A percentile compares a stretch with the other conserved stretches of the same genome.
Evolutionary conservation across 1,140 invertebrate species (phyloP).

Genomic region (Stegodyphus dumicola): DNA sequence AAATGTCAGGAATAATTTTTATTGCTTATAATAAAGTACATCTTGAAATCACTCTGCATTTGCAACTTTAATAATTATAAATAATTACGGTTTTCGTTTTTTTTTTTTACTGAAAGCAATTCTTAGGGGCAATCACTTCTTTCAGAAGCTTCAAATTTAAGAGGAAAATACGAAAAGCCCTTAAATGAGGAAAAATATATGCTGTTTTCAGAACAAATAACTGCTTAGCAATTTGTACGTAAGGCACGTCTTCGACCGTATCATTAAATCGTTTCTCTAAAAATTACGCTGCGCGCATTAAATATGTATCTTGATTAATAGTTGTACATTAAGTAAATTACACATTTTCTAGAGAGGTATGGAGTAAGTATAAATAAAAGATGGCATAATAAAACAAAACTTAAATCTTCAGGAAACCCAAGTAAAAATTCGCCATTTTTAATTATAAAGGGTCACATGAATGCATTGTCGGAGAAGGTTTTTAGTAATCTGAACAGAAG

Average conservation of each 20-base stretch:
- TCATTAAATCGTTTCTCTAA: conserved; percentile 32
- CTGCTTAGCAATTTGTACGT: not conserved
- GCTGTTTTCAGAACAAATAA: conserved; percentile 11
- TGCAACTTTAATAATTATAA: too few species aligned
- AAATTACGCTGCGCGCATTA: conserved; percentile 31
- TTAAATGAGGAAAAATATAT: conserved; percentile 17
- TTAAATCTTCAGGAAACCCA: too few species aligned
- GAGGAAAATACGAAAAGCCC: not conserved
- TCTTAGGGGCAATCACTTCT: not conserved
- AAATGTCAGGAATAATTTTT: too few species aligned
- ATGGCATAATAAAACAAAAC: too few species aligned
- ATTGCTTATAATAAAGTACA: too few species aligned
- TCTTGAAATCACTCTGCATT: too few species aligned
- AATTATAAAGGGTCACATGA: too few species aligned
- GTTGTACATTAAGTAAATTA: conserved; percentile 33
- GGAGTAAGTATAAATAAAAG: not conserved
- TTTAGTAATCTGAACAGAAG: too few species aligned
- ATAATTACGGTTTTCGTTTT: too few species aligned
- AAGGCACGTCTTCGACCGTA: conserved; percentile 20
- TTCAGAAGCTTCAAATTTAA: not conserved
- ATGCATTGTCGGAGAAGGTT: too few species aligned
- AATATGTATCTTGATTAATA: conserved; percentile 38
- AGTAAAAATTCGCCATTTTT: too few species aligned
- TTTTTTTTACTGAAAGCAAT: too few species aligned
- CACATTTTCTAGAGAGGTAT: not conserved